Evolutionary conservation across 2,888 invertebrate genomes (phyloP).

Genomic region (Polyommatus iphigenia): DNA sequence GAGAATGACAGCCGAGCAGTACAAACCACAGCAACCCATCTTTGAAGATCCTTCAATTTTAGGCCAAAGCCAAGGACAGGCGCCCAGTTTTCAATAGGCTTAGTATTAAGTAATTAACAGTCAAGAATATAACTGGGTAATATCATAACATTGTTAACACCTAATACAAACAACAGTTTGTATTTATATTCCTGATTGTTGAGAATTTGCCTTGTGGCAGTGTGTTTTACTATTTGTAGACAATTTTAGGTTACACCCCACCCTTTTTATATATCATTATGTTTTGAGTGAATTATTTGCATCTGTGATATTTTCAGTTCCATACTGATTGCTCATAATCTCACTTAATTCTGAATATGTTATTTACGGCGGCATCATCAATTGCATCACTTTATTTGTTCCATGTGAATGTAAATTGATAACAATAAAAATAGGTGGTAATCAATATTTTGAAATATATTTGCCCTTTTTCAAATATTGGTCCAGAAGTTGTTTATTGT

Average conservation of each 20-base stretch:
- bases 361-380: constrained; percentile 40
- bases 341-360: constrained; percentile 53
- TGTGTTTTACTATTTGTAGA: constrained; percentile 27
- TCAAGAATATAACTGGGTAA: constrained; percentile 16
- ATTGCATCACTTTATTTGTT: constrained; percentile 70
- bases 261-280: constrained; percentile 30
- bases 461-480: constrained; percentile 49
- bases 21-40: constrained; percentile 89
- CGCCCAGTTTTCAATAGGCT: constrained; percentile 61
- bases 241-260: constrained; percentile 32
- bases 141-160: not conserved
- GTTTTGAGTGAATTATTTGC: constrained; percentile 41
- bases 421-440: not conserved
- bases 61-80: constrained; percentile 74
- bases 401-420: constrained; percentile 48
- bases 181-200: constrained; percentile 32
- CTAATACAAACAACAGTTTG: not conserved
- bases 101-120: constrained; percentile 30
- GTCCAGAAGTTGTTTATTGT: constrained; percentile 44
- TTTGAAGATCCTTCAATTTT: constrained; percentile 88
- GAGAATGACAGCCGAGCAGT: constrained; percentile 94
- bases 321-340: constrained; percentile 64
- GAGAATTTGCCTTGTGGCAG: constrained; percentile 31
- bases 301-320: constrained; percentile 76
- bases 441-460: constrained; percentile 38